Base-by-base conservation (phyloP, 2,888 invertebrate genomes). In the Sceliomorpha sp. region DNA sequence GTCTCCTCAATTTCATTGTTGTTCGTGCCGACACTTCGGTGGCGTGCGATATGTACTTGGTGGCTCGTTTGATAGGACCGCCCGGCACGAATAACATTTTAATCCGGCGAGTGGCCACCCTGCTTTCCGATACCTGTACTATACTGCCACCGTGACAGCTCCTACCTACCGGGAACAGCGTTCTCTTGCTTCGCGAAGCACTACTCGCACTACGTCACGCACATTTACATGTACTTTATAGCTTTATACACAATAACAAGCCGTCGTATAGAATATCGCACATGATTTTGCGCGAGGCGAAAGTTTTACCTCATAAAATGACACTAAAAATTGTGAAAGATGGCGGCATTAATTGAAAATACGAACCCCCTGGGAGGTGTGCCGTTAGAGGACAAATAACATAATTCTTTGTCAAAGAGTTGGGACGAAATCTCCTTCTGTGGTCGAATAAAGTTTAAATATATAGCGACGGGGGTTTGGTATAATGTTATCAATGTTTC, bases 41-140 rank as follows among this genome's bases (percentile, higher is more conserved):
- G 59, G 59, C 66, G 59, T 66, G 67, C 40, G 59, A 67, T 62
- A 69, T 63, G 69, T 69, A 62, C 62, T 63, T 67, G 48, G 51
- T 74, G 78, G 73, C 73, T 72, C 78, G 79, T 82, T 80, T 83
- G 84, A 84, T 85, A 83, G 81, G 83, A 83, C 81, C 83, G 83
- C 84, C 82, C 80, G 81, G 79, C 74, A 83, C 80, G 83, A 84
- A 79, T 80, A 83, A 85, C 84, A 84, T 83, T 85, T 84, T 84
- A 84, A 84, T 84, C 83, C 77, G 75, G 72, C 76, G 73, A 64
- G 69, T 68, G 75, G 74, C 77, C 76, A 76, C 76, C 76, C 72
- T 75, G 74, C 73, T 74, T 71, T 58, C 60, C 51, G 62, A 66
- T 70, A 70, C 69, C 63, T 68, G 56, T 20, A 50, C 67, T 70